These are phyloP conservation scores for Drosophila basisetae DNA, from an alignment of 2,888 invertebrate genomes.

Conservation along the genomic window DNA sequence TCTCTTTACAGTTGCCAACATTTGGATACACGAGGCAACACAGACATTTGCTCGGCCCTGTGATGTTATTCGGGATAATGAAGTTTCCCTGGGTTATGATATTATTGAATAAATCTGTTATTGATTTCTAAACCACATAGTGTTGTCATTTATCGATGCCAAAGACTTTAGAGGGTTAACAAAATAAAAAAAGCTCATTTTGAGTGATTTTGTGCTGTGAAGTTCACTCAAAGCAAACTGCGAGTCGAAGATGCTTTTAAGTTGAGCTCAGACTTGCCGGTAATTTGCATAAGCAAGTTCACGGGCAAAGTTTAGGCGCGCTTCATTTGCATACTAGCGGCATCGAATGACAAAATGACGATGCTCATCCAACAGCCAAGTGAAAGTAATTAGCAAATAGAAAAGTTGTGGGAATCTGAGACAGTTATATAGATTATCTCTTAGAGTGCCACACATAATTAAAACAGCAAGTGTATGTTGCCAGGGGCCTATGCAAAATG, in stretches of 20 bases:
- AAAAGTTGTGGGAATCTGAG: slow-evolving; percentile 13
- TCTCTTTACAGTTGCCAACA: slow-evolving; percentile 89
- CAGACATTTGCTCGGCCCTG: slow-evolving; percentile 91
- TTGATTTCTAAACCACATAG: slow-evolving; percentile 32
- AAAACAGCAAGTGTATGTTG: slow-evolving; percentile 5
- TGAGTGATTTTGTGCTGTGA: slow-evolving; percentile 34
- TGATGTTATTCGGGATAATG: slow-evolving; percentile 75
- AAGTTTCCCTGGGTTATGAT: slow-evolving; percentile 72
- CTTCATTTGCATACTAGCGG: slow-evolving; percentile 61
- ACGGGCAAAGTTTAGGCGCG: slow-evolving; percentile 65
- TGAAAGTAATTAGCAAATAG: slow-evolving; percentile 66
- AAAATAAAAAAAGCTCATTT: slow-evolving; percentile 34
- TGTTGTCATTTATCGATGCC: neutral
- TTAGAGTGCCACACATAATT: slow-evolving; percentile 8
- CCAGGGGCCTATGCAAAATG: slow-evolving; percentile 11
- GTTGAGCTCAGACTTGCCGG: slow-evolving; percentile 49
- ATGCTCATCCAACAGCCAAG: slow-evolving; percentile 32
- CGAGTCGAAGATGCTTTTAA: slow-evolving; percentile 26
- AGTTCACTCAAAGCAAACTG: slow-evolving; percentile 43
- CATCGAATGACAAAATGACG: slow-evolving; percentile 34
- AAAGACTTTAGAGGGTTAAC: slow-evolving; percentile 56
- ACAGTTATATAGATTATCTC: neutral
- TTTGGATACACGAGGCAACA: slow-evolving; percentile 94
- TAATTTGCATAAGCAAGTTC: slow-evolving; percentile 75
- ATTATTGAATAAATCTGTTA: slow-evolving; percentile 68